A percentile compares a stretch with the other conserved stretches of the same genome.
phyloP scores from a whole-genome alignment of 2,113 vertebrate species.

The Dissostichus mawsoni region DNA sequence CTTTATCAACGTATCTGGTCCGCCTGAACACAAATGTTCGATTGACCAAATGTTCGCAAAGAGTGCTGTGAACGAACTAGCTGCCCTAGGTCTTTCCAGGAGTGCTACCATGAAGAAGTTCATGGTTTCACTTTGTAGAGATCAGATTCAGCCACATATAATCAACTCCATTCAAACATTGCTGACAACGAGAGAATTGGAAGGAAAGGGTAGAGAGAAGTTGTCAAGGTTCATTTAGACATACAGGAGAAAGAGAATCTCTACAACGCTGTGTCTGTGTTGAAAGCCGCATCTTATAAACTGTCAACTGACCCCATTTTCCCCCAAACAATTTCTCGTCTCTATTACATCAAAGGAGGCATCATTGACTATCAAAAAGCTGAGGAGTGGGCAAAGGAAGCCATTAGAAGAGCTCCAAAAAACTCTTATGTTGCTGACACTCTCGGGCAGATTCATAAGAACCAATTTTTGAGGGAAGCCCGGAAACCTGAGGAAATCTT shows the following conservation, averaged over 20 bases:
- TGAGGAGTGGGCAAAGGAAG: constrained; percentile 43
- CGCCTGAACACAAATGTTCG: neutral
- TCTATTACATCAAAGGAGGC: neutral
- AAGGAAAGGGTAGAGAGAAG: rapidly evolving
- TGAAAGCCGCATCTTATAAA: constrained; percentile 31
- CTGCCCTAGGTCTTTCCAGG: neutral
- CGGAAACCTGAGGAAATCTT: rapidly evolving
- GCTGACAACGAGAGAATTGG: constrained; percentile 50
- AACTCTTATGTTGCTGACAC: constrained; percentile 71
- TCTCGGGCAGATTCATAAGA: constrained; percentile 69
- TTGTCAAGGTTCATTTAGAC: constrained; percentile 67
- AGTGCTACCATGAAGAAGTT: constrained; percentile 3
- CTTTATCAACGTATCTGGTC: constrained; percentile 10
- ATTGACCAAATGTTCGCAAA: constrained; percentile 17
- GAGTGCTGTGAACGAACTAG: neutral
- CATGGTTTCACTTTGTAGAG: neutral
- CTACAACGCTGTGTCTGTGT: rapidly evolving
- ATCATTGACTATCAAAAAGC: neutral
- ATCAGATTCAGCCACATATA: neutral
- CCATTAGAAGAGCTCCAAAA: constrained; percentile 33
- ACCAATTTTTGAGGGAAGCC: neutral
- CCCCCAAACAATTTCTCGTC: constrained; percentile 65
- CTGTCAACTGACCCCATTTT: constrained; percentile 10
- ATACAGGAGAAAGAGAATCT: rapidly evolving
- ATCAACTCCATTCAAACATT: constrained; percentile 40